Conservation (phyloP, 2,888 invertebrate species). For the Stenolophus ochropezus region DNA sequence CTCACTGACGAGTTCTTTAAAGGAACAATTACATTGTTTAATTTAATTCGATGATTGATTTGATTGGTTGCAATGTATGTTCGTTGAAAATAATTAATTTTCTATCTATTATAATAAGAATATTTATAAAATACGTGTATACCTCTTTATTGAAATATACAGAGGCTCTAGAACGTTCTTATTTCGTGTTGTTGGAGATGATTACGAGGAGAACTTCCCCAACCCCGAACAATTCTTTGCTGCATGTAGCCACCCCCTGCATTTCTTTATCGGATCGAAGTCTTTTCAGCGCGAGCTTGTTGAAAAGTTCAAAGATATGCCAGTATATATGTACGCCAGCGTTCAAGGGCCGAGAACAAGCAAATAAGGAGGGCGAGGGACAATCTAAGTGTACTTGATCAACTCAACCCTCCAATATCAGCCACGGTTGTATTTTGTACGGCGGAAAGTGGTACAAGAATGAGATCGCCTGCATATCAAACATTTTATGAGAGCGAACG, state of each 20-base stretch:
- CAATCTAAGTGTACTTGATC: slow-evolving; percentile 27
- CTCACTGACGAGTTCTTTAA: too few species aligned
- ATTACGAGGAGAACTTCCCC: neutral
- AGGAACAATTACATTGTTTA: too few species aligned
- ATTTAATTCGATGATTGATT: too few species aligned
- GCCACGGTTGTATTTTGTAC: neutral
- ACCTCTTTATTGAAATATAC: neutral
- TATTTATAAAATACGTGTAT: too few species aligned
- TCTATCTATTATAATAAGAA: too few species aligned
- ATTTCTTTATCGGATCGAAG: slow-evolving; percentile 34
- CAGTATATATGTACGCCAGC: slow-evolving; percentile 1
- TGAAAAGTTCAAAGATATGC: slow-evolving; percentile 31
- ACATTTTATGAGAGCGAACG: neutral
- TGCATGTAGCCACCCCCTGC: slow-evolving; percentile 25
- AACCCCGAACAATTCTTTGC: slow-evolving; percentile 2
- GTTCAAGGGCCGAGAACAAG: slow-evolving; percentile 28
- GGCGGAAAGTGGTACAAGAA: slow-evolving; percentile 1
- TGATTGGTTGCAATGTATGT: too few species aligned
- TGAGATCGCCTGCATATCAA: neutral
- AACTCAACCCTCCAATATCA: slow-evolving; percentile 14
- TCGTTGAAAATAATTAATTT: too few species aligned
- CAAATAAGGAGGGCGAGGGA: slow-evolving; percentile 14
- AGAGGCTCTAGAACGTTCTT: neutral
- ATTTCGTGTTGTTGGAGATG: neutral
- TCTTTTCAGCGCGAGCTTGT: slow-evolving; percentile 3